Base-by-base conservation (phyloP, 23 tunicate species). In the Pegea sp. region DNA sequence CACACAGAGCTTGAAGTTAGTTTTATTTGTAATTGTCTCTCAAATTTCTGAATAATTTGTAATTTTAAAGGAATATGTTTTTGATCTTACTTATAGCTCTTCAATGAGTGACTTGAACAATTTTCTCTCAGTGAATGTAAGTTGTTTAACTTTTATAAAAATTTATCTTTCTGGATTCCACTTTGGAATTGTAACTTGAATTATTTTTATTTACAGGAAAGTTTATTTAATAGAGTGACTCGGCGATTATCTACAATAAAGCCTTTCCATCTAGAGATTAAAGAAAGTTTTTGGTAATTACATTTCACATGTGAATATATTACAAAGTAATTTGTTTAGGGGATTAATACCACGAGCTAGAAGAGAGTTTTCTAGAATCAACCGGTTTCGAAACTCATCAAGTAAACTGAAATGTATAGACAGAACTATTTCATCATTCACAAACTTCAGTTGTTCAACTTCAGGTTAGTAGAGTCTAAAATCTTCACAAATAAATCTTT, bases 361-460 rank as follows among this genome's bases (percentile, higher is more conserved):
- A 26, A 43, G 90, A 28, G 65, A 69, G 32, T 38, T 77, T 1
- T 69, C 77, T 1, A 34, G 59, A 30, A 50, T 77, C 0, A 77
- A 77, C 44, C 44, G 43, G 3, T 69, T 26, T 42, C 54, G 60
- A 0, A 63, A 59, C 26, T 65, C 90, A 1, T 33, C 46, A 2
- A 71, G 64, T 26, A 77, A 77, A 28, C 59, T 69, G 43, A 20
- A 67, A 5, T 69, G 76, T 43, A 49, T 77, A 30, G 72, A 77
- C 18, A 57, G 42, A 6, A 66, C 90, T 22, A 51, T 77, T 3
- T 4, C 5, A 21, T 52, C 32, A 42, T 48, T 60, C 1, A 50
- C 75, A 34, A 28, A 38, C 46, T 8, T 38, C 16, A 38, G 46
- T 38, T 8, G 46, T 38, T 38, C n/a, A n/a, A n/a, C n/a, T n/a